Percentiles rank a stretch among this genome's conserved stretches.
phyloP scores from a whole-genome alignment of 2,888 invertebrate genomes.

The Eristalis tenax region DNA sequence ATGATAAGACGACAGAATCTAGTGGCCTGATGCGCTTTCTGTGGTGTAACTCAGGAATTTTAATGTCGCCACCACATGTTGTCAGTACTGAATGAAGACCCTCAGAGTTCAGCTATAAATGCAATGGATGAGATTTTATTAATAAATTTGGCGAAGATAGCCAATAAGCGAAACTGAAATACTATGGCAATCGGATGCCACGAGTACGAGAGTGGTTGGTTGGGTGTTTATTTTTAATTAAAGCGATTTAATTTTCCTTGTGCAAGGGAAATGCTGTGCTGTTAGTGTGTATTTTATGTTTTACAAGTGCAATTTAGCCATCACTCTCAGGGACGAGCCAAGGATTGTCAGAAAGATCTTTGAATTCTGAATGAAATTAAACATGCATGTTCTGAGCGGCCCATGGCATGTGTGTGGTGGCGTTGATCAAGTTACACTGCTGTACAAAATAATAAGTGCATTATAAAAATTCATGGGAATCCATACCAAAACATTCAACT shows the following conservation, averaged over 20 bases:
- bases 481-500: too few species aligned
- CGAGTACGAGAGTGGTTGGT: conserved; percentile 16
- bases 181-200: conserved; percentile 3
- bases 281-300: conserved; percentile 4
- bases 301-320: conserved; percentile 17
- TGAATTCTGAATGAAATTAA: conserved; percentile 5
- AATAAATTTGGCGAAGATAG: conserved; percentile 62
- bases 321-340: background rate
- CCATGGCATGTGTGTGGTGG: background rate
- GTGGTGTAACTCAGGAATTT: conserved; percentile 45
- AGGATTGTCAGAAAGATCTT: background rate
- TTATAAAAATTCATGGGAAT: too few species aligned
- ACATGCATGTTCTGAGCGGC: background rate
- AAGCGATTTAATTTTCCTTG: conserved; percentile 18
- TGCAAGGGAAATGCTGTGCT: background rate
- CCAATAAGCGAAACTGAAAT: conserved; percentile 32
- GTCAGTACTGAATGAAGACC: conserved; percentile 36
- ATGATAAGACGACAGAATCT: conserved; percentile 55
- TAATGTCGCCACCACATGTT: conserved; percentile 46
- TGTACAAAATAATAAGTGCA: background rate
- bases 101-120: conserved; percentile 38
- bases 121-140: conserved; percentile 57
- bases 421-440: background rate
- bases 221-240: conserved; percentile 59
- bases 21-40: conserved; percentile 24